Conservation (phyloP, 2,797 vertebrate genomes). For the Helarctos malayanus region DNA sequence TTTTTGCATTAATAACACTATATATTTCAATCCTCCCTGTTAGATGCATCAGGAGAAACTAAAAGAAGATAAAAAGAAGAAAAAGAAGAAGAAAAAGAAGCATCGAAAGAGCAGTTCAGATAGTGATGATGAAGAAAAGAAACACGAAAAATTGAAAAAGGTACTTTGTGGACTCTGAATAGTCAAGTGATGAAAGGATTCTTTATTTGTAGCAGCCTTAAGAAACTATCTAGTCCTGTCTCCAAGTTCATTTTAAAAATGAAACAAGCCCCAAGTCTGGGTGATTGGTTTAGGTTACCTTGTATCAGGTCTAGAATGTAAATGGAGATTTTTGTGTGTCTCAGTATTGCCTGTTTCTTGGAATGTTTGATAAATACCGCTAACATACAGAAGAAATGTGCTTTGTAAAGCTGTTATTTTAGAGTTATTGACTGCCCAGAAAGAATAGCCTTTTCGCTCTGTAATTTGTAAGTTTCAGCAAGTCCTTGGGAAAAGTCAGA, state of each 20-base stretch:
- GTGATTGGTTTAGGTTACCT: neutral
- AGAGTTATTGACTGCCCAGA: neutral
- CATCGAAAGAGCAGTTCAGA: slow-evolving; percentile 94
- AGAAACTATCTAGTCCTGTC: neutral
- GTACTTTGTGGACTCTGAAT: slow-evolving; percentile 84
- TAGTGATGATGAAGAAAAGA: slow-evolving; percentile 96
- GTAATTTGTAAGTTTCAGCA: neutral
- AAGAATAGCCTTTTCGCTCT: slow-evolving; percentile 3
- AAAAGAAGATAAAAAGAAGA: slow-evolving; percentile 95
- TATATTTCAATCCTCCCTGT: neutral
- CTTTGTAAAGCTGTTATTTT: slow-evolving; percentile 6
- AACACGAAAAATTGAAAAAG: slow-evolving; percentile 97
- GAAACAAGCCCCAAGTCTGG: neutral
- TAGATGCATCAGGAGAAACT: slow-evolving; percentile 98
- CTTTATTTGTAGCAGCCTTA: neutral
- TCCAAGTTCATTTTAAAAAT: neutral
- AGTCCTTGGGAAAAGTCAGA: slow-evolving; percentile 47
- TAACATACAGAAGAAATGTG: neutral
- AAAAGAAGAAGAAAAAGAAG: slow-evolving; percentile 94
- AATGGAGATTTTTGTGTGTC: neutral
- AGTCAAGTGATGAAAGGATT: neutral
- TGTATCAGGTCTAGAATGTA: neutral
- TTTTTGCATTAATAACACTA: neutral
- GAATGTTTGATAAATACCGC: neutral
- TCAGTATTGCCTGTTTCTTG: neutral